Base-by-base conservation (phyloP, 2,113 vertebrate species). In the Zosterops hypoxanthus region DNA sequence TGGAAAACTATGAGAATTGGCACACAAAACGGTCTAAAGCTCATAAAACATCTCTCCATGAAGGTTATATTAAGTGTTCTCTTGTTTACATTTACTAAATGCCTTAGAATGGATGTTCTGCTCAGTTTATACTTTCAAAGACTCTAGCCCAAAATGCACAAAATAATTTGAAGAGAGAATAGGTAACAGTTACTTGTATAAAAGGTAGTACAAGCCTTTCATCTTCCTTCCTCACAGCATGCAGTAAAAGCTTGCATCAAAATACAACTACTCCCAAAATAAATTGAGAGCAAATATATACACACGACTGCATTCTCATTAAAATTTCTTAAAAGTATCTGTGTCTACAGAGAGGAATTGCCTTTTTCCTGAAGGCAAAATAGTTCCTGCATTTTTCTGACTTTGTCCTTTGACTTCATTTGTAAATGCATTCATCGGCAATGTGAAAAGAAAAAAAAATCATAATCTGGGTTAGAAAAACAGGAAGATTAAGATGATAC, bases 311-410 rank as follows among this genome's bases (percentile, higher is more conserved):
- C 31, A 90, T 71, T 31, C 80, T 96, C 70, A 94, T 82, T 95
- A 92, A 94, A 96, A 95, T 44, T 69, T 89, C 18, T 47, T 71
- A 31, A 59, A 90, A 91, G 26, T 84, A 68, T 82, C 65, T 78
- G 3, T 55, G 33, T 39, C 28, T 71, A 82, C 9, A 66, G 23
- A 86, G 28, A 86, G 13, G 5, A 85, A 6, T 19, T 87, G 20
- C 8, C 11, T 75, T 96, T 88, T 79, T 78, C 56, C 44, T 78
- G 64, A 88, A 80, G 33, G 28, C 8, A 86, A 85, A 93, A 72
- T 24, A 57, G 19, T 82, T 88, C 26, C 41, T 70, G 20, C 2
- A 11, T 89, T 90, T 95, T 56, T 70, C 56, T 90, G 49, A 41
- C 12, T 94, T 82, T 70, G 6, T 80, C 18, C 85, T 87, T 72